Evolutionary conservation across 2,113 vertebrate species (phyloP), one percentile per base, ranked within the genome.

Genomic region (Tiliqua scincoides): DNA sequence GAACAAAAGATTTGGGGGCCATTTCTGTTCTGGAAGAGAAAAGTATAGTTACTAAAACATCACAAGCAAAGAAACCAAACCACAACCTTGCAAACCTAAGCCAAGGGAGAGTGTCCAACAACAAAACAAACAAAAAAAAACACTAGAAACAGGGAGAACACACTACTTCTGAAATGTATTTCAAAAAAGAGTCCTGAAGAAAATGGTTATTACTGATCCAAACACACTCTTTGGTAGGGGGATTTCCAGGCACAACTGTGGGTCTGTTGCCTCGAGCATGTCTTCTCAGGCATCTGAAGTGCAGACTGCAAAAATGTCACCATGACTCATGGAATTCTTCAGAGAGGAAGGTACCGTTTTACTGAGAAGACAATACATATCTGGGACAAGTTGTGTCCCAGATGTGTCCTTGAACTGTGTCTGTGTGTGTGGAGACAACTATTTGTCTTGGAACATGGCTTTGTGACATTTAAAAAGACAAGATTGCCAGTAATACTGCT

Each of bases 21-120:
- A 73, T 23, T 57, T 43, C 48, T 23, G 62, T 57, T 77, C 92
- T 93, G 62, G 52, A 82, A 52, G 70, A 68, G 52, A 30, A 62
- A 81, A 14, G 67, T 9, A 32, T 12, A 70, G 67, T 21, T 40
- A 73, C 57, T 11, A 52, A 59, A 32, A 35, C 70, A 35, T 2
- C 3, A 15, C 12, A 3, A 4, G 11, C n/a, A 37, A 14, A 20
- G 68, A 17, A 48, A 71, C 32, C 68, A 71, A 37, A 9, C 3
- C n/a, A 37, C 32, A 35, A 32, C 68, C 37, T 57, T 57, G 14
- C 15, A 3, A 30, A 65, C 3, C 27, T 2, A 23, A 82, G 37
- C 43, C 15, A 76, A 9, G 52, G 54, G 30, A 32, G 17, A 32
- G 17, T 57, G 20, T 75, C 63, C 30, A 52, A 27, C 27, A 2